Evolutionary conservation across 2,797 vertebrate species (phyloP), one percentile per base, ranked within the genome.

Genomic region (Silurus aristotelis): DNA sequence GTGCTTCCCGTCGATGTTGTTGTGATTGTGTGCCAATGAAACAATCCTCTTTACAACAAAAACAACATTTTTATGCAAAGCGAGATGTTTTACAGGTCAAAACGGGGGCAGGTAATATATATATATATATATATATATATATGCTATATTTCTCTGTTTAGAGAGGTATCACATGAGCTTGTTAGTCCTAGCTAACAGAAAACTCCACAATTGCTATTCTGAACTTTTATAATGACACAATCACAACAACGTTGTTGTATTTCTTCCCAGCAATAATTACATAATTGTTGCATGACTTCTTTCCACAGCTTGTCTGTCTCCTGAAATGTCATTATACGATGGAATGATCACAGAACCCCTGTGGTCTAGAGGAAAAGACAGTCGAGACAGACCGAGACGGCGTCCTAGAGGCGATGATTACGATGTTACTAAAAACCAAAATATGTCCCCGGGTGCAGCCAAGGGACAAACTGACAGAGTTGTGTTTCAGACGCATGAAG

Each of bases 1-100:
- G 27, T 38, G 75, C 58, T 63, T 79, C 38, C 52, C 10, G 9
- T 27, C 60, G 56, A 77, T 80, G 58, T 3, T 61, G 78, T 64
- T 64, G 43, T 48, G 60, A 48, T 64, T 17, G 22, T 66, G 43
- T 64, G 60, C 43, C 31, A 61, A 22, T 22, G 56, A 58, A 31
- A 55, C 75, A 60, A 5, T 60, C 75, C 80, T 71, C 27, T n/a
- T n/a, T 82, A 60, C 8, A 48, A 64, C 70, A 13, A 13, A 31
- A 58, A 20, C n/a, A 48, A 20, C 15, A 25, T 83, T 75, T 83
- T 83, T 38, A 83, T 75, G 71, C 38, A 75, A 75, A 83, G 71
- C 52, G 15, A 48, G 17, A 20, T 5, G 9, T 10, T 61, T 27
- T 43, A 43, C 20, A 48, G n/a, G 38, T 2, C 14, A 71, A 71